Conservation (phyloP, 2,888 invertebrate genomes). For the Timandra comae region DNA sequence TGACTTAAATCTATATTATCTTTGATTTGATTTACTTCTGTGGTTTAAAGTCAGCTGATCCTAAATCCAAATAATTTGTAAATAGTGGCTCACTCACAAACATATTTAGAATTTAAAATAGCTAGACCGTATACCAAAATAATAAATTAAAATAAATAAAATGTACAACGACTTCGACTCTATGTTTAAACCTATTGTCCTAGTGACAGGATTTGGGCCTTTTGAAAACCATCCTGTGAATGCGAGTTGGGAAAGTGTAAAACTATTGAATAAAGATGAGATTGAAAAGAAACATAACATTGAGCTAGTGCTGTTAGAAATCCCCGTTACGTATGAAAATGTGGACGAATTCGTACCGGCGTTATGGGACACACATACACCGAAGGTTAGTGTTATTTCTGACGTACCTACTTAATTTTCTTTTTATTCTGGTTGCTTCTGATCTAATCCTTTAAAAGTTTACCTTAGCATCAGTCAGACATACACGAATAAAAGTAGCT, state of each 20-base stretch:
- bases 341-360: slow-evolving; percentile 80
- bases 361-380: slow-evolving; percentile 82
- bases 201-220: slow-evolving; percentile 89
- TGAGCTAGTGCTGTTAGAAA: slow-evolving; percentile 71
- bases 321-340: slow-evolving; percentile 84
- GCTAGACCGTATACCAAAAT: too few relatives aligned
- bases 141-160: slow-evolving; percentile 5
- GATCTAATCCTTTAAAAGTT: slow-evolving; percentile 2
- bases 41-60: too few relatives aligned
- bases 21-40: too few relatives aligned
- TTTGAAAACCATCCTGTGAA: slow-evolving; percentile 83
- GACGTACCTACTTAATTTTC: slow-evolving; percentile 50
- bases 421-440: not conserved
- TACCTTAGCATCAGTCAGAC: too few relatives aligned
- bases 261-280: slow-evolving; percentile 73
- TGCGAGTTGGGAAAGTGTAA: slow-evolving; percentile 90
- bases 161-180: slow-evolving; percentile 42
- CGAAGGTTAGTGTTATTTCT: slow-evolving; percentile 73
- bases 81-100: too few relatives aligned
- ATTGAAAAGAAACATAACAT: slow-evolving; percentile 61
- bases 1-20: too few relatives aligned
- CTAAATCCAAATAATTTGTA: too few relatives aligned
- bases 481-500: too few relatives aligned
- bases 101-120: too few relatives aligned
- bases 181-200: slow-evolving; percentile 56